Conservation (phyloP, 2,113 vertebrate species). For the Bettongia penicillata region DNA sequence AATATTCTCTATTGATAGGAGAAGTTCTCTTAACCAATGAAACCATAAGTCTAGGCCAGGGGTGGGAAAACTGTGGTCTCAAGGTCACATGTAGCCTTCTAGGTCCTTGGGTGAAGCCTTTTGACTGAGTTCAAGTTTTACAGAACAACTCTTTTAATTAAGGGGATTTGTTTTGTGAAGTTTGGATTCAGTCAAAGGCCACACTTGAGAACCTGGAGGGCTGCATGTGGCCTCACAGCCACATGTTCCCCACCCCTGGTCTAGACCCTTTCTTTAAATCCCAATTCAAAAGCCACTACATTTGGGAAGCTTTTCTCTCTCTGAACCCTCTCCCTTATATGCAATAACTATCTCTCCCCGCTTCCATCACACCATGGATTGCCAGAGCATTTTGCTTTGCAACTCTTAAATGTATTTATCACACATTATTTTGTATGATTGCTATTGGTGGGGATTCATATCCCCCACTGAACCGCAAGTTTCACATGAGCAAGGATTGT, state of each 20-base stretch:
- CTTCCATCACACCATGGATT: background rate
- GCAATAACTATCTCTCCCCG: background rate
- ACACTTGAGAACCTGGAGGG: no score
- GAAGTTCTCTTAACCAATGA: background rate
- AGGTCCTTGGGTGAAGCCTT: no score
- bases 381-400: background rate
- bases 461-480: background rate
- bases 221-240: no score
- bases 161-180: no score
- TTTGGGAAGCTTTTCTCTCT: background rate
- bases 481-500: background rate
- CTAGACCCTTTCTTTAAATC: background rate
- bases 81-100: no score
- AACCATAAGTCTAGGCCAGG: background rate
- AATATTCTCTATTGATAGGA: background rate
- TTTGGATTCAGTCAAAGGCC: no score
- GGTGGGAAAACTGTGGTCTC: no score
- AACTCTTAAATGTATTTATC: background rate
- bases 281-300: background rate
- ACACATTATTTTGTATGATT: background rate
- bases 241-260: no score
- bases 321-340: background rate
- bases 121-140: no score
- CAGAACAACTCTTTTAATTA: no score
- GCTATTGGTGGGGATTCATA: background rate